Evolutionary conservation across 2,797 vertebrate species (phyloP).

Genomic region (Sebastiscus tertius): DNA sequence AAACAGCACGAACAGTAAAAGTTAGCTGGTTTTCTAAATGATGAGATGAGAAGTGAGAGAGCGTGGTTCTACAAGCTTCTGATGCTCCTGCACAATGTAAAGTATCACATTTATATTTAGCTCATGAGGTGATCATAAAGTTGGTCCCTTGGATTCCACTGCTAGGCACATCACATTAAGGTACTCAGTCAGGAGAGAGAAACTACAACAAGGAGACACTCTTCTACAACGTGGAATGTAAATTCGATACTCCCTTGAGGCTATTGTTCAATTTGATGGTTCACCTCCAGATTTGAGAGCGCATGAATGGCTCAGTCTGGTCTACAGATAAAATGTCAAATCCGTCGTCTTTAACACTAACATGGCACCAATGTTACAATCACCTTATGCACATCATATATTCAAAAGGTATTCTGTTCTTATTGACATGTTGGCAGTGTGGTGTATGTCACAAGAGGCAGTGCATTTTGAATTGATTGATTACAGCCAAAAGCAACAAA

Average conservation of each 20-base stretch:
- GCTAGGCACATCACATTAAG: slow-evolving; percentile 64
- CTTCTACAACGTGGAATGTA: slow-evolving; percentile 76
- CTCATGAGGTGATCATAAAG: slow-evolving; percentile 84
- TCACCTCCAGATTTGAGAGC: slow-evolving; percentile 38
- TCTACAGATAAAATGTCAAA: slow-evolving; percentile 50
- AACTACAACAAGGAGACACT: slow-evolving; percentile 53
- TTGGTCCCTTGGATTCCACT: slow-evolving; percentile 77
- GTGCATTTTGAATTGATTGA: slow-evolving; percentile 82
- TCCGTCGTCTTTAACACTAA: slow-evolving; percentile 27
- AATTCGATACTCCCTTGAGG: slow-evolving; percentile 61
- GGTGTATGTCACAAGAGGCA: slow-evolving; percentile 73
- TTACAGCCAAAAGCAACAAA: slow-evolving; percentile 78
- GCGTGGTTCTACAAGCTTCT: slow-evolving; percentile 59
- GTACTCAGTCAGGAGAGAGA: slow-evolving; percentile 58
- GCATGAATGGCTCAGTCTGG: slow-evolving; percentile 31
- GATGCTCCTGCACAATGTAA: slow-evolving; percentile 71
- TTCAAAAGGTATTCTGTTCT: slow-evolving; percentile 49
- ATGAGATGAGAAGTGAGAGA: slow-evolving; percentile 61
- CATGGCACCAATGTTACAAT: slow-evolving; percentile 83
- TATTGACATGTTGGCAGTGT: slow-evolving; percentile 63
- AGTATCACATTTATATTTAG: slow-evolving; percentile 69
- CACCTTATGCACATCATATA: slow-evolving; percentile 76
- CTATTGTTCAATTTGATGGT: slow-evolving; percentile 44
- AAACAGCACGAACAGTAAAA: slow-evolving; percentile 62
- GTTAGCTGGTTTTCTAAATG: slow-evolving; percentile 49